Evolutionary conservation across 92 coral and sea anemone species (phyloP).

Genomic region (Epizoanthus stellaris): DNA sequence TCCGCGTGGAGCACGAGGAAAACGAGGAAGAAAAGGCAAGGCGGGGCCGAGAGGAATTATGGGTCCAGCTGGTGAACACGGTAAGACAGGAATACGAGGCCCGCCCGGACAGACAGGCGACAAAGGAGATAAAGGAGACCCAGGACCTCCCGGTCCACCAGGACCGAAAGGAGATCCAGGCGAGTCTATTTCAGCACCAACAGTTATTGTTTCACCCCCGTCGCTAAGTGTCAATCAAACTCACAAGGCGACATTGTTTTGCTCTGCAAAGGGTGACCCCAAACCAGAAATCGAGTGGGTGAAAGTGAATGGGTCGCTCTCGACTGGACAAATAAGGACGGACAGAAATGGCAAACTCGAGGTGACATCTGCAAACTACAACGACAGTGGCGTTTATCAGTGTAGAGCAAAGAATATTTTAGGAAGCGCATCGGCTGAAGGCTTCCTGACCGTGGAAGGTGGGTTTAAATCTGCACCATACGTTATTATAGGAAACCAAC

Average conservation of each 20-base stretch:
- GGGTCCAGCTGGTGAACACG: background rate
- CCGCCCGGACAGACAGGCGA: no score
- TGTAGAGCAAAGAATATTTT: no score
- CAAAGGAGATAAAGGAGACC: no score
- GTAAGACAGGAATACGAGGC: background rate
- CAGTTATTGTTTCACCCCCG: no score
- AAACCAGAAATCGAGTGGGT: constrained; percentile 40
- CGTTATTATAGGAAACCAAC: no score
- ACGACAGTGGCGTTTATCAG: background rate
- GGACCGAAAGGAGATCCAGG: no score
- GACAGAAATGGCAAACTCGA: constrained; percentile 28
- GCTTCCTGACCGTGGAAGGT: background rate
- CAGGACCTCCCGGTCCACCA: no score
- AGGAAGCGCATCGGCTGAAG: background rate
- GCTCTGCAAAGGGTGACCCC: constrained; percentile 4
- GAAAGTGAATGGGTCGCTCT: constrained; percentile 30
- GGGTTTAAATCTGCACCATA: background rate
- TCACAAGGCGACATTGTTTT: no score
- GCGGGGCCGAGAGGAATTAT: background rate
- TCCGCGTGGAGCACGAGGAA: background rate
- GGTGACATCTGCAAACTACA: constrained; percentile 23
- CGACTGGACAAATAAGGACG: background rate
- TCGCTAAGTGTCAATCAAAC: no score
- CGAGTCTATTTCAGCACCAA: no score
- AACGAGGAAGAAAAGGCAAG: background rate